Evolutionary conservation across 2,113 vertebrate species (phyloP).

Genomic region (Gavialis gangeticus): DNA sequence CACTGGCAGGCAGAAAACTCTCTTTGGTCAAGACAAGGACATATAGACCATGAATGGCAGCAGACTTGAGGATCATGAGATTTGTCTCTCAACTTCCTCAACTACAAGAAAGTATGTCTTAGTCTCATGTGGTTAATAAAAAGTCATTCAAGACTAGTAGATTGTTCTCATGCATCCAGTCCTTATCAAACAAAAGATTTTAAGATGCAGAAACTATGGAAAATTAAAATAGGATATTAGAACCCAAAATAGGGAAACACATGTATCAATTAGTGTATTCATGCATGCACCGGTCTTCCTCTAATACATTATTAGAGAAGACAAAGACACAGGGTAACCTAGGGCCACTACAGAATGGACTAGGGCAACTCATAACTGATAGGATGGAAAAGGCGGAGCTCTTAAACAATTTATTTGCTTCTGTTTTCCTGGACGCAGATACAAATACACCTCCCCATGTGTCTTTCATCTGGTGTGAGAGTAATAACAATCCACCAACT

Average conservation of each 20-base stretch:
- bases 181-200: constrained; percentile 14
- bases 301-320: background rate
- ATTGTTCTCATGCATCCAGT: background rate
- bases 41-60: background rate
- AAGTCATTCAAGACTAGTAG: constrained; percentile 4
- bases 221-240: background rate
- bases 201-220: background rate
- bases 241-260: background rate
- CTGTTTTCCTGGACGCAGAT: too few species aligned
- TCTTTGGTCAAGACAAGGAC: background rate
- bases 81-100: background rate
- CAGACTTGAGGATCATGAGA: background rate
- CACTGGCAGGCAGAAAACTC: background rate
- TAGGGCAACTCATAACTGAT: too few species aligned
- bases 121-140: background rate
- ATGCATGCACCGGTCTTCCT: background rate
- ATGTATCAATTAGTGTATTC: constrained; percentile 33
- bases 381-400: too few species aligned
- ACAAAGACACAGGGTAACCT: too few species aligned
- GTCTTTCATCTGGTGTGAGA: too few species aligned
- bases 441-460: too few species aligned
- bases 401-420: too few species aligned
- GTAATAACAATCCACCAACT: too few species aligned
- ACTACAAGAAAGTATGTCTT: background rate
- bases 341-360: too few species aligned